Evolutionary conservation across 2,888 invertebrate species (phyloP), one percentile per base, ranked within the genome.

Genomic region (Eledone cirrhosa): DNA sequence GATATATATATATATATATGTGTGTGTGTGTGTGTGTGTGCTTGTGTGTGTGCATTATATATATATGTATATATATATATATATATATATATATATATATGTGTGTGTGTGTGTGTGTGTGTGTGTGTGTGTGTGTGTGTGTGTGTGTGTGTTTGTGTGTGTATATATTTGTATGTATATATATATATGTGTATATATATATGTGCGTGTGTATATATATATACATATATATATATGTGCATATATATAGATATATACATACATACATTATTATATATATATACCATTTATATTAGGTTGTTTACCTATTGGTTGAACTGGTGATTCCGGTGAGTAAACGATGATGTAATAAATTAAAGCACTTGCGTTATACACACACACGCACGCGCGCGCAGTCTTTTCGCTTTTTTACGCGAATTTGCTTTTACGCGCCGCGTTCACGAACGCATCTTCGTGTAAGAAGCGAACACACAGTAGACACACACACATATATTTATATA

Each of bases 1-100:
- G n/a, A n/a, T n/a, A n/a, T n/a, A n/a, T n/a, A n/a, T n/a, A n/a
- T n/a, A n/a, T n/a, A n/a, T n/a, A n/a, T n/a, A n/a, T n/a, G n/a
- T n/a, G n/a, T n/a, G n/a, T n/a, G n/a, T n/a, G n/a, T n/a, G n/a
- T n/a, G n/a, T n/a, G n/a, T n/a, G n/a, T n/a, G n/a, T n/a, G n/a
- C n/a, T n/a, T n/a, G n/a, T n/a, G n/a, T n/a, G n/a, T n/a, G n/a
- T n/a, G n/a, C n/a, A n/a, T n/a, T 53, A 53, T 53, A 16, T 53
- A 53, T 19, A 53, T 53, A 53, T 53, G 22, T 53, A 53, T 53
- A 53, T 53, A 53, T 53, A 53, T 53, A 53, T 53, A 53, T 53
- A 53, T 53, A 53, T 53, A 53, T 53, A 53, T 53, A 53, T 53
- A 53, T 53, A 53, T 53, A 53, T 53, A 53, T 53, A 53, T 53